Evolutionary conservation across 1,140 invertebrate genomes (phyloP).

Genomic region (Lepeophtheirus salmonis): DNA sequence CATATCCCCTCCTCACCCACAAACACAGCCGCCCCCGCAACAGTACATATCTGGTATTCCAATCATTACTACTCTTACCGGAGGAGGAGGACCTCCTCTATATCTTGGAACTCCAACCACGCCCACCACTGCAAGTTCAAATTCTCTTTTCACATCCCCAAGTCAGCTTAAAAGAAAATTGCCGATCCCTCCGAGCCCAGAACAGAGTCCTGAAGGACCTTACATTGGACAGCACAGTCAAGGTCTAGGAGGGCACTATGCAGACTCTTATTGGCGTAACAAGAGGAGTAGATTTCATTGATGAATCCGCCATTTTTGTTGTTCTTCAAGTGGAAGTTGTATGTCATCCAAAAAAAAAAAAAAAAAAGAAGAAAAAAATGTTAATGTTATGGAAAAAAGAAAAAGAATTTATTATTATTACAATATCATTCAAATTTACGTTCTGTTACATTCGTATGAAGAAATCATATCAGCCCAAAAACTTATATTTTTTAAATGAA

Average conservation of each 20-base stretch:
- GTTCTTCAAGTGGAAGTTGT: no score
- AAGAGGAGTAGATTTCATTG: background rate
- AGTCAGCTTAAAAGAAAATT: conserved; percentile 34
- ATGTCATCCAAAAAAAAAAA: no score
- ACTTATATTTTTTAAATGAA: no score
- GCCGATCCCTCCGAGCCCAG: conserved; percentile 33
- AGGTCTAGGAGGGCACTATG: conserved; percentile 37
- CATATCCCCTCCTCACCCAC: no score
- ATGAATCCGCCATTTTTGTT: no score
- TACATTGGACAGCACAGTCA: conserved; percentile 39
- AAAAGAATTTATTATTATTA: no score
- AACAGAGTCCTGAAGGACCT: conserved; percentile 33
- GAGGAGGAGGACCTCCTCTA: background rate
- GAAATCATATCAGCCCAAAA: no score
- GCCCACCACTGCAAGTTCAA: conserved; percentile 14
- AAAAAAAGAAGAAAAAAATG: no score
- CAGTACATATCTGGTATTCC: background rate
- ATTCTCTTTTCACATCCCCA: conserved; percentile 22
- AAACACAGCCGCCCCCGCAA: conserved; percentile 2
- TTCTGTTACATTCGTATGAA: no score
- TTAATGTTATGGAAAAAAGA: no score
- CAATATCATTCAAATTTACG: no score
- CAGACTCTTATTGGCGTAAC: conserved; percentile 30
- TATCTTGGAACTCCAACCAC: conserved; percentile 4
- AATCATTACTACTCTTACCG: background rate